These are phyloP conservation scores for Amblyraja radiata DNA, from an alignment of 2,797 vertebrate species.

Conservation along the genomic window DNA sequence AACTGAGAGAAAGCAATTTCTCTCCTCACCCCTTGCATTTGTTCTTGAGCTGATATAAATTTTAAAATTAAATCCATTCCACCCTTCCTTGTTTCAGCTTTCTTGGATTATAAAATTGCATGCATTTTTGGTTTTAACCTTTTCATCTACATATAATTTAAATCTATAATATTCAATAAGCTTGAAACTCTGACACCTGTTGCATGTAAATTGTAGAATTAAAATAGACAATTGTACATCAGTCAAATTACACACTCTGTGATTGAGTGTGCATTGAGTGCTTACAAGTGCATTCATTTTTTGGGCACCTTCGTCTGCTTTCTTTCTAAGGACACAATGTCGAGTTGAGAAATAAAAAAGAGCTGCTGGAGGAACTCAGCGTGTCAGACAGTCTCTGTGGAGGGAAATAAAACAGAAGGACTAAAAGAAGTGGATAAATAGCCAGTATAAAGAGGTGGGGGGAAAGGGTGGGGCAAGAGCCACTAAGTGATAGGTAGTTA, in stretches of 20 bases:
- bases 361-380: too few relatives aligned
- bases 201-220: not conserved
- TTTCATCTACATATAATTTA: not conserved
- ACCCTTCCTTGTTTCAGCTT: not conserved
- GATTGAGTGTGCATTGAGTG: not conserved
- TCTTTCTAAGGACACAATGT: not conserved
- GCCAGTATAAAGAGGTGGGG: too few relatives aligned
- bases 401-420: too few relatives aligned
- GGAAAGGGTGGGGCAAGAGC: too few relatives aligned
- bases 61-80: not conserved
- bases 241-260: not conserved
- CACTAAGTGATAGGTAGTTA: too few relatives aligned
- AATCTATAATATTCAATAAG: not conserved
- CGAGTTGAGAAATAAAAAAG: not conserved
- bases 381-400: too few relatives aligned
- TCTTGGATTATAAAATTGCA: not conserved
- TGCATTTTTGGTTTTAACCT: not conserved
- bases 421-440: too few relatives aligned
- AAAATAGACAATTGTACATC: not conserved
- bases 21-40: not conserved
- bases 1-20: not conserved
- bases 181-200: too few relatives aligned
- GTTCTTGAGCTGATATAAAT: not conserved
- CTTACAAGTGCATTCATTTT: not conserved
- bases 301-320: too few relatives aligned